Conservation (phyloP, 2,888 invertebrate genomes). For the Tortrix viridana region DNA sequence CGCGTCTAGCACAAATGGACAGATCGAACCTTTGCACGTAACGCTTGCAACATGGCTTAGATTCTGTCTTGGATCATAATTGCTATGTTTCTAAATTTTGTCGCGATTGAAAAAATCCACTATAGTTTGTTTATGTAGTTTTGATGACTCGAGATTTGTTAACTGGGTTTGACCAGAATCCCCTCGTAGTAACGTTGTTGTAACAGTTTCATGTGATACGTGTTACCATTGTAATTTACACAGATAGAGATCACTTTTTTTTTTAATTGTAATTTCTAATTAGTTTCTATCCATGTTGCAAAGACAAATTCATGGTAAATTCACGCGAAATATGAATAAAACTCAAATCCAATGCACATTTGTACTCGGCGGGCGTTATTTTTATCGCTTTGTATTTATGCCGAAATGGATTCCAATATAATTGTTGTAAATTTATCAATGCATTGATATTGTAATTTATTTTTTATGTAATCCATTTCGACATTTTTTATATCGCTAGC, state of each 20-base stretch:
- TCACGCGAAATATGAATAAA: constrained; percentile 11
- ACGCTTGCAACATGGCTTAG: constrained; percentile 15
- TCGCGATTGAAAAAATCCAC: too few relatives aligned
- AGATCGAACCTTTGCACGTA: neutral
- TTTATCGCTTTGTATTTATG: constrained; percentile 64
- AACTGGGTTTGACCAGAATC: too few relatives aligned
- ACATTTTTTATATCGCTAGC: constrained; percentile 74
- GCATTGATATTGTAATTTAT: neutral
- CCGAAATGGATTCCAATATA: constrained; percentile 60
- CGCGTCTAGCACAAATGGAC: constrained; percentile 68
- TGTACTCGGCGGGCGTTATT: constrained; percentile 75
- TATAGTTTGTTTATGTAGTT: too few relatives aligned
- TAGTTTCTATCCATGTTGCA: constrained; percentile 48
- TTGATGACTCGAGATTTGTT: too few relatives aligned
- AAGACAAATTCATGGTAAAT: constrained; percentile 30
- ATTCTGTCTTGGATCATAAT: neutral
- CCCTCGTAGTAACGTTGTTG: too few relatives aligned
- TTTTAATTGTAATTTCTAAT: neutral
- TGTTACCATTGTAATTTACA: neutral
- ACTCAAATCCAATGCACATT: constrained; percentile 50
- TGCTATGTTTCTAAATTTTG: too few relatives aligned
- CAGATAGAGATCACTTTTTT: neutral
- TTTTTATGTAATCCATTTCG: constrained; percentile 57
- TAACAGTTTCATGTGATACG: too few relatives aligned
- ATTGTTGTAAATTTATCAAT: constrained; percentile 28